Base-by-base conservation (phyloP, 2,113 vertebrate species). In the Reinhardtius hippoglossoides region DNA sequence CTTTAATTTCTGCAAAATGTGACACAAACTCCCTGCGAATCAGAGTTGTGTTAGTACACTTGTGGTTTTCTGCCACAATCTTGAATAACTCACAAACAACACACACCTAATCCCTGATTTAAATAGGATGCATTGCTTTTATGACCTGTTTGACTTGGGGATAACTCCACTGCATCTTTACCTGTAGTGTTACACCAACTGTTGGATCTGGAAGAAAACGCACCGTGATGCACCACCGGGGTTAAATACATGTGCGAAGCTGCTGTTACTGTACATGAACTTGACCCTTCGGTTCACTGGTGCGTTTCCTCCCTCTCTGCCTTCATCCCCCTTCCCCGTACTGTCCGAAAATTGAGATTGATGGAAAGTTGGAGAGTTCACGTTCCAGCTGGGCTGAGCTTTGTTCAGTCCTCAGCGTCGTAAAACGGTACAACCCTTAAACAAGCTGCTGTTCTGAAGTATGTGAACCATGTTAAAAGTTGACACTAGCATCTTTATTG, bases 281-380 rank as follows among this genome's bases (percentile, higher is more conserved):
- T 26, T 81, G 65, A 77, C 57, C 35, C 67, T 12, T n/a, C 42
- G 23, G 54, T 18, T 46, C 71, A 37, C 18, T 40, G 59, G 52
- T 44, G 67, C 18, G 16, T 42, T 44, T 62, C 60, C 60, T 37
- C 72, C 40, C 50, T 50, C 65, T n/a, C 31, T 27, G 50, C 21
- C 57, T 42, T 58, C 44, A 71, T 71, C 73, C 26, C 12, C 69
- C 23, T 63, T 52, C 66, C 42, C 62, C 66, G 70, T 12, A 6
- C 62, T 26, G 67, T 70, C 62, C 67, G 50, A 50, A 50, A 42
- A 56, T 9, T 61, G 64, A 74, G 35, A 71, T 10, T 57, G 59
- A 73, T 58, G n/a, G 31, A 50, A n/a, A 50, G 70, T 77, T 80
- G 66, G 26, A 75, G 52, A 65, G 65, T 81, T 80, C 31, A 44